A percentile compares a stretch with the other conserved stretches of the same genome.
These are phyloP conservation scores for Gobio gobio DNA, from an alignment of 2,113 vertebrate species.

Conservation along the genomic window DNA sequence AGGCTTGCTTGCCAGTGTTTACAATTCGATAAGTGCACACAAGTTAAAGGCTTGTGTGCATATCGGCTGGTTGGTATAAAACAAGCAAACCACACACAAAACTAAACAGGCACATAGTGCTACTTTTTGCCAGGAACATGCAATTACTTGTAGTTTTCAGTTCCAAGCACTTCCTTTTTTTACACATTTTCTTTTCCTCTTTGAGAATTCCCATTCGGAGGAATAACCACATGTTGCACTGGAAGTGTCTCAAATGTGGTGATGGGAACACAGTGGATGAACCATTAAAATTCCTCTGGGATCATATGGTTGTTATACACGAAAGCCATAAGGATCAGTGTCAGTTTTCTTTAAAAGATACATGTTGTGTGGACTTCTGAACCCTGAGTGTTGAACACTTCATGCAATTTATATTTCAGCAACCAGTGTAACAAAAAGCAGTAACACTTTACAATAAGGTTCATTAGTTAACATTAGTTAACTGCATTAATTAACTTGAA, in stretches of 20 bases:
- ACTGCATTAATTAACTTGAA: too few species aligned
- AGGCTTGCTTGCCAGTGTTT: constrained; percentile 54
- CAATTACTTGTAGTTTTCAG: constrained; percentile 65
- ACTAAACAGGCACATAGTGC: constrained; percentile 51
- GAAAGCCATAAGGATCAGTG: constrained; percentile 24
- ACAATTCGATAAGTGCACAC: constrained; percentile 61
- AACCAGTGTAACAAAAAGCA: constrained; percentile 1
- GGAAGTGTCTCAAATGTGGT: constrained; percentile 57
- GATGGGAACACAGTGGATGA: constrained; percentile 48
- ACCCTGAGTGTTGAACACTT: neutral
- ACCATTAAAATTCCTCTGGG: constrained; percentile 63
- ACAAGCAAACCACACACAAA: constrained; percentile 57
- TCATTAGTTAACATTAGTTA: too few species aligned
- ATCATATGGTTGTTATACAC: constrained; percentile 58
- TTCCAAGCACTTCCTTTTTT: constrained; percentile 58
- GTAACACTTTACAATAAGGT: too few species aligned
- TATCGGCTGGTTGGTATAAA: constrained; percentile 63
- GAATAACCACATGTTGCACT: constrained; percentile 43
- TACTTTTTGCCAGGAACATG: constrained; percentile 57
- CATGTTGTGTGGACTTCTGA: neutral
- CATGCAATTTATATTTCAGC: neutral
- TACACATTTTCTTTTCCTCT: constrained; percentile 56
- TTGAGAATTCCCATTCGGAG: constrained; percentile 41
- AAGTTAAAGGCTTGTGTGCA: constrained; percentile 57
- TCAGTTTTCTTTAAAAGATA: neutral